phyloP scores from a whole-genome alignment of 2,797 vertebrate species.

The Catostomus latipinnis region DNA sequence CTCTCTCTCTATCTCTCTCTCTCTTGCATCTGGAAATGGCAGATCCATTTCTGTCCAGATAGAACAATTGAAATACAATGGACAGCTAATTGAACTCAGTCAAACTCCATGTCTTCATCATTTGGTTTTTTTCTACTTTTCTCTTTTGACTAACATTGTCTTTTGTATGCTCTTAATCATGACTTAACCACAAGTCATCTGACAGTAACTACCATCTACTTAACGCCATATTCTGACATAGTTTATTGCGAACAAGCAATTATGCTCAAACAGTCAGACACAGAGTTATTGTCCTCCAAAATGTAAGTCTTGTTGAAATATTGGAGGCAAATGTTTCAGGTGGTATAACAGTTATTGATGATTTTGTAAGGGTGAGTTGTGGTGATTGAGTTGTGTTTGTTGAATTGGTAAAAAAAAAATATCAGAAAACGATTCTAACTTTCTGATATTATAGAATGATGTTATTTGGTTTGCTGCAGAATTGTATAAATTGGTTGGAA shows the following conservation, averaged over 20 bases:
- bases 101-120: background rate
- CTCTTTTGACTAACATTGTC: background rate
- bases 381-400: no score
- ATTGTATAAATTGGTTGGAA: background rate
- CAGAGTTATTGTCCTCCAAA: background rate
- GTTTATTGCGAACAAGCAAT: slow-evolving; percentile 35
- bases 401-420: no score
- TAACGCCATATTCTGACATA: slow-evolving; percentile 41
- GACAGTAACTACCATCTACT: slow-evolving; percentile 52
- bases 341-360: no score
- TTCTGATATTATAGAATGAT: background rate
- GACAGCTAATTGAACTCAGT: slow-evolving; percentile 21
- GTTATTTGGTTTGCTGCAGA: background rate
- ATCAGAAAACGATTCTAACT: no score
- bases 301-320: background rate
- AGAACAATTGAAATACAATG: slow-evolving; percentile 13
- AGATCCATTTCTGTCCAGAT: background rate
- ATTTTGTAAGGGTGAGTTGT: no score
- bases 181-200: slow-evolving; percentile 46
- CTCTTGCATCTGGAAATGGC: background rate
- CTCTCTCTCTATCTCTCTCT: slow-evolving; percentile 9
- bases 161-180: slow-evolving; percentile 28
- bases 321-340: no score
- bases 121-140: background rate
- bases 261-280: slow-evolving; percentile 2